Conservation (phyloP, 2,797 vertebrate species). For the Rhynchotus rufescens region DNA sequence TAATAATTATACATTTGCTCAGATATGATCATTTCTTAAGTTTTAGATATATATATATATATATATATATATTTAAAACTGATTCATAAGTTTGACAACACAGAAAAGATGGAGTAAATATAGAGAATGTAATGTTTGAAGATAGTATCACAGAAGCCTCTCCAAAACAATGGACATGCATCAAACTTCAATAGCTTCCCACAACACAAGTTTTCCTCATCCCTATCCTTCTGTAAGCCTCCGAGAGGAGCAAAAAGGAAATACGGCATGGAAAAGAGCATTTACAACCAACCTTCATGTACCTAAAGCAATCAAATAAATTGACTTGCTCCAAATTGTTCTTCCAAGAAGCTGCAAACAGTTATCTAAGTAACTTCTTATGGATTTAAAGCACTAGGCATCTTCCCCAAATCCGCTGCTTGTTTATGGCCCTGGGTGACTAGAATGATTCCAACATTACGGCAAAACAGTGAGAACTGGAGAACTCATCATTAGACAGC, state of each 20-base stretch:
- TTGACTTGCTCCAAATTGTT: not conserved
- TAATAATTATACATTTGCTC: not conserved
- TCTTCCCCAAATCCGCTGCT: not conserved
- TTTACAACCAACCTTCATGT: not conserved
- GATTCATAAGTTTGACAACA: not conserved
- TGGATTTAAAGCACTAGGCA: not conserved
- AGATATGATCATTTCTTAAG: fast-evolving
- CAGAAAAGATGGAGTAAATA: not conserved
- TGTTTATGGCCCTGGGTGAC: not conserved
- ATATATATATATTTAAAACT: no score
- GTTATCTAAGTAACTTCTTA: not conserved
- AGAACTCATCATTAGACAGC: not conserved
- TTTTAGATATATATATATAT: not conserved
- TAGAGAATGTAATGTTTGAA: not conserved
- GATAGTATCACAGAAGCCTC: not conserved
- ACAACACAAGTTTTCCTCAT: not conserved
- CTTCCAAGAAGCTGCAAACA: not conserved
- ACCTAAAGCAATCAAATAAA: not conserved
- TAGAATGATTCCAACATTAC: not conserved
- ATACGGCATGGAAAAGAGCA: not conserved
- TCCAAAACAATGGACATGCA: not conserved
- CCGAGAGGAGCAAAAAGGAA: not conserved
- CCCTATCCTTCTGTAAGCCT: not conserved
- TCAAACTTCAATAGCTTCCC: not conserved
- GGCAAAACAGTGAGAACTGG: not conserved